These are phyloP conservation scores for Eupithecia vulgata DNA, from an alignment of 2,888 invertebrate species.

Conservation along the genomic window DNA sequence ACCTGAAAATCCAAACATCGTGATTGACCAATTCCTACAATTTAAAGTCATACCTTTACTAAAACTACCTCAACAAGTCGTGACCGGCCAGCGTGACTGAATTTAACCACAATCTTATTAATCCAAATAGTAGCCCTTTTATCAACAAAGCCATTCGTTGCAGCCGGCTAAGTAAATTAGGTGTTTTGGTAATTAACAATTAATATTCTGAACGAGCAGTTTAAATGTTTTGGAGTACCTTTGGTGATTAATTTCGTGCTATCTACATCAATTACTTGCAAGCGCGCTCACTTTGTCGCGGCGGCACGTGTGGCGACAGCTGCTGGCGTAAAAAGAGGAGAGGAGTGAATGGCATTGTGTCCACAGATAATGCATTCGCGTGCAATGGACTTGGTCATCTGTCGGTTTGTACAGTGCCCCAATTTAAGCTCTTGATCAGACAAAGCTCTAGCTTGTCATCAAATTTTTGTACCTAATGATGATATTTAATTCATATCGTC, in stretches of 20 bases:
- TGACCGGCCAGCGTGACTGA: constrained; percentile 60
- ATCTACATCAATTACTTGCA: constrained; percentile 50
- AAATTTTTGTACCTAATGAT: not conserved
- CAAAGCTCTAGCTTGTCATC: not conserved
- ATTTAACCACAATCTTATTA: constrained; percentile 56
- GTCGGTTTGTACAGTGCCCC: constrained; percentile 60
- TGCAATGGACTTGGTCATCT: constrained; percentile 62
- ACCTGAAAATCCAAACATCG: constrained; percentile 2
- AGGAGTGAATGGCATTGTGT: constrained; percentile 58
- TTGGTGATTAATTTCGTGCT: constrained; percentile 59
- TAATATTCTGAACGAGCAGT: constrained; percentile 65
- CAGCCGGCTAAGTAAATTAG: constrained; percentile 55
- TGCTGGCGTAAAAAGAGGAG: constrained; percentile 67
- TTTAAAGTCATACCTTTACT: constrained; percentile 24
- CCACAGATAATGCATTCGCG: constrained; percentile 60
- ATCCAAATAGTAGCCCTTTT: constrained; percentile 46
- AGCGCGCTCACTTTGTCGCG: constrained; percentile 48
- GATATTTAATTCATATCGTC: not conserved
- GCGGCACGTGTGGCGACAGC: constrained; percentile 63
- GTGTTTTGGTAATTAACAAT: constrained; percentile 68
- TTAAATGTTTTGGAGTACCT: constrained; percentile 60
- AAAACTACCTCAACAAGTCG: constrained; percentile 32
- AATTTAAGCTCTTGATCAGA: constrained; percentile 1
- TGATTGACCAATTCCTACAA: constrained; percentile 9
- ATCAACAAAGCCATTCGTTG: constrained; percentile 57